Base-by-base conservation (phyloP, 2,888 invertebrate species). In the Diabrotica balteata region DNA sequence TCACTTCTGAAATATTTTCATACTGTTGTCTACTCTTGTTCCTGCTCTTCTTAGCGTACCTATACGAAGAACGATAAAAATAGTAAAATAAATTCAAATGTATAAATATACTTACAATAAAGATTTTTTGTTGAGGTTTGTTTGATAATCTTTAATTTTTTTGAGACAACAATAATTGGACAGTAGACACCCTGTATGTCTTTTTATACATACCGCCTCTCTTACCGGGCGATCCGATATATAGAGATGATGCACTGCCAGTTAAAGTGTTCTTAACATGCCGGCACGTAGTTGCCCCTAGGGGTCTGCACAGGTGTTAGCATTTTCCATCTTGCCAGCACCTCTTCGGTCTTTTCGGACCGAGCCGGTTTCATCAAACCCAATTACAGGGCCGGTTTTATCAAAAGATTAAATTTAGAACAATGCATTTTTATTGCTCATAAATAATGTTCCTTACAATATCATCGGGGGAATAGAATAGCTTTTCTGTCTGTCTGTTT, bases 361-460 rank as follows among this genome's bases (percentile, higher is more conserved):
- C 51, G 44, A 69, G 61, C 80, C 80, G 81, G 80, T 80, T 80
- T 81, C 81, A 82, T 82, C 82, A 82, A 80, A 79, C 80, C 81
- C 82, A 83, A 83, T 83, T 82, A 82, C 82, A 83, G 81, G 81
- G 81, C 82, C 81, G 82, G 81, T 80, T 79, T 82, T 81, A 80
- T 81, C 82, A 80, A 79, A 81, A 82, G 82, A 83, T 83, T 83
- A 82, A 82, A 82, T 83, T 83, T 81, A 80, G 82, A 82, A 83
- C 82, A 83, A 83, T 81, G 80, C 82, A 77, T 80, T 80, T 79
- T 79, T 78, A 80, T 79, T 80, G 78, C 77, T 77, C 78, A 72
- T 79, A 79, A 80, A 80, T 80, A 76, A 77, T 75, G 73, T 74
- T 75, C 74, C 70, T 66, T 66, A 71, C 68, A 71, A 72, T 72